phyloP scores from a whole-genome alignment of 2,888 invertebrate genomes.

The Maniola hyperantus region DNA sequence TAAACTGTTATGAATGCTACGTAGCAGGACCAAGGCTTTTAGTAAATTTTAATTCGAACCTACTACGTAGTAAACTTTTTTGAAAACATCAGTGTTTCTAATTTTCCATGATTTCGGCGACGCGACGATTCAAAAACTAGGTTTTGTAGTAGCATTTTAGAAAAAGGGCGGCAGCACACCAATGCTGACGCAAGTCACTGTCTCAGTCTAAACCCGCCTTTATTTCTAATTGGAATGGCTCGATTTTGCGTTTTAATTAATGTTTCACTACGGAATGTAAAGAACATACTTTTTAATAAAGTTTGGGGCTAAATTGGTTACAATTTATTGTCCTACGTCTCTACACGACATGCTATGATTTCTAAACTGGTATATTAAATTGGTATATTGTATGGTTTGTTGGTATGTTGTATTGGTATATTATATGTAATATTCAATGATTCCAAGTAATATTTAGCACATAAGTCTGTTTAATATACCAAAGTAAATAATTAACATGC shows the following conservation, averaged over 20 bases:
- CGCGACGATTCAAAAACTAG: too few relatives aligned
- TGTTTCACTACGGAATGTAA: constrained; percentile 6
- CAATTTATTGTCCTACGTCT: neutral
- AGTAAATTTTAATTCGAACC: too few relatives aligned
- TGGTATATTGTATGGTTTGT: neutral
- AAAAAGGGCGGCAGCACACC: neutral
- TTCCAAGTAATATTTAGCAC: neutral
- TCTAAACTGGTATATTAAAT: neutral
- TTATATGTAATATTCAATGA: neutral
- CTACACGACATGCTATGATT: neutral
- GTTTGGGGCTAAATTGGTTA: neutral
- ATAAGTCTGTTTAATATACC: neutral
- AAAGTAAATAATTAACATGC: neutral
- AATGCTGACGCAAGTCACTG: neutral
- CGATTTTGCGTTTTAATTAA: neutral
- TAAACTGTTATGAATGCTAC: too few relatives aligned
- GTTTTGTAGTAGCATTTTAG: neutral
- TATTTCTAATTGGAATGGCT: constrained; percentile 26
- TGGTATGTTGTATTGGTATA: neutral
- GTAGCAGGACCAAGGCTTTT: too few relatives aligned
- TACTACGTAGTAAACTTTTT: too few relatives aligned
- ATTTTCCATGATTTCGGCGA: too few relatives aligned
- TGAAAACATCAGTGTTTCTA: too few relatives aligned
- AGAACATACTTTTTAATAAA: neutral
- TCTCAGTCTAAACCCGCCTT: neutral